Percentiles rank a stretch among this genome's conserved stretches.
phyloP scores from a whole-genome alignment of 2,888 invertebrate species.

The Hirtodrosophila duncani region DNA sequence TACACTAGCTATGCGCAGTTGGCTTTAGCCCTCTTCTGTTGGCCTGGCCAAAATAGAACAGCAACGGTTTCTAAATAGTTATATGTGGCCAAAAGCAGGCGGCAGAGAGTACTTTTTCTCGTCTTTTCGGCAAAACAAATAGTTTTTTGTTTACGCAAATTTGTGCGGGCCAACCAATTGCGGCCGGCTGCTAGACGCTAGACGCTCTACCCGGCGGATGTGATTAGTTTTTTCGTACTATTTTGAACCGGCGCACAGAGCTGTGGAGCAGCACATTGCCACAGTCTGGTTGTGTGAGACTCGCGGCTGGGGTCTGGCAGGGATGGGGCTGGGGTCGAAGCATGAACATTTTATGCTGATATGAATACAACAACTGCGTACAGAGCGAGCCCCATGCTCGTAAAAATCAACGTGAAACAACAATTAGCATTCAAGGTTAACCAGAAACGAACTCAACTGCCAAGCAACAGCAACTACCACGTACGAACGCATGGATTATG shows the following conservation, averaged over 20 bases:
- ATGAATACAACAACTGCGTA: conserved; percentile 35
- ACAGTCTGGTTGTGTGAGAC: background rate
- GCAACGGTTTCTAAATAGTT: conserved; percentile 62
- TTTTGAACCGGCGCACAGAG: conserved; percentile 71
- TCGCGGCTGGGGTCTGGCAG: background rate
- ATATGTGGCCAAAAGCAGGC: conserved; percentile 8
- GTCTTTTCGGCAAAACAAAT: conserved; percentile 40
- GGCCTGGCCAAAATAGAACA: conserved; percentile 72
- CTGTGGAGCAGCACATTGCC: conserved; percentile 8
- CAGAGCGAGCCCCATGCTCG: conserved; percentile 49
- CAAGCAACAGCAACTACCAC: conserved; percentile 1
- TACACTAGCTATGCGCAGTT: conserved; percentile 14
- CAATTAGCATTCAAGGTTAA: conserved; percentile 72
- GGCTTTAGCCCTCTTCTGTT: conserved; percentile 59
- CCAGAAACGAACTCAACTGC: conserved; percentile 57
- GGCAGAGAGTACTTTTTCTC: background rate
- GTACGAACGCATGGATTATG: too few relatives aligned
- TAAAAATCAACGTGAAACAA: conserved; percentile 66
- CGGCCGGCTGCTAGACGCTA: conserved; percentile 58
- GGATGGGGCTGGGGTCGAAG: conserved; percentile 20
- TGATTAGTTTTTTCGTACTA: conserved; percentile 76
- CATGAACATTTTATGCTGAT: conserved; percentile 70
- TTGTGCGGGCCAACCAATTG: conserved; percentile 21
- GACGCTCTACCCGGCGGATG: conserved; percentile 50
- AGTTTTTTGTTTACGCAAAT: conserved; percentile 59